Evolutionary conservation across 2,888 invertebrate genomes (phyloP), one percentile per base, ranked within the genome.

Genomic region (Amblyteles armatorius): DNA sequence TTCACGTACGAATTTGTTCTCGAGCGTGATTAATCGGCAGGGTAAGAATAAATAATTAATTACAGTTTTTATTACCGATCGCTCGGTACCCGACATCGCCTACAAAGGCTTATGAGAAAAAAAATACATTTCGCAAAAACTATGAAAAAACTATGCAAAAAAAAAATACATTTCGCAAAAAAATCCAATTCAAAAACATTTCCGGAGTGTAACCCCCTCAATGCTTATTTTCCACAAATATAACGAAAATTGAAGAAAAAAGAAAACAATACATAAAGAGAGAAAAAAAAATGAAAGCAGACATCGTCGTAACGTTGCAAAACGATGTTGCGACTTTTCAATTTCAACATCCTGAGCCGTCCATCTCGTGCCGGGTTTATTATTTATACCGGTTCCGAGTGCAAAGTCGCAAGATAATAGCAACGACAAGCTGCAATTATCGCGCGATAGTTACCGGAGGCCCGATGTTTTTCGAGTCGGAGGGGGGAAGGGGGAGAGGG

Each of bases 391-490:
- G n/a, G 16, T 40, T 11, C 11, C 22, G 48, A 44, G 44, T 60
- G 60, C 44, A 60, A 60, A 74, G 13, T 60, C 29, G 26, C 73
- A 44, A 60, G 57, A 57, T 74, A 74, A 74, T 74, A n/a, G 63
- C 33, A 33, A 63, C 63, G 33, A 63, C 29, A 63, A 68, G 40
- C 67, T 26, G 68, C 81, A 81, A 81, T 68, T 68, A 81, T 72
- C 76, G 73, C 65, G 74, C 76, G 50, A 74, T 76, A 36, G 36
- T 73, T 57, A 13, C 16, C 40, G 40, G 40, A 11, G 40, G 40
- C 40, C 11, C 40, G 40, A 40, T 40, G 40, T 40, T 57, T 36
- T 72, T 60, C 29, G 16, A 40, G 60, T 11, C 29, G 55, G 13
- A 29, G 57, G 7, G 44, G 29, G 60, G 16, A 29, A 5, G 26